phyloP scores from a whole-genome alignment of 2,888 invertebrate genomes.

The Polymixis lichenea region DNA sequence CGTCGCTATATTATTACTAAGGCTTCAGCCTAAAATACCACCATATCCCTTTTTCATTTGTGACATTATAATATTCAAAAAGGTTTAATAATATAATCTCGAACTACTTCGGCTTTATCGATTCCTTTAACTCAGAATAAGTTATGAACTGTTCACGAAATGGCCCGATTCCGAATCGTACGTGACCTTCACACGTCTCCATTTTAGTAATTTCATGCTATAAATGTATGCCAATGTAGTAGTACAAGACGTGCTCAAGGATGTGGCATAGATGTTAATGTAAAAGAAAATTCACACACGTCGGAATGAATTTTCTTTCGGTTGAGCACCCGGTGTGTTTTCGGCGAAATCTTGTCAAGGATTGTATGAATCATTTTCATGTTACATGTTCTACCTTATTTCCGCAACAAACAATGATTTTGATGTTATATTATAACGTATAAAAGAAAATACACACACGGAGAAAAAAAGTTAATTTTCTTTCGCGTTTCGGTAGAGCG shows the following conservation, averaged over 20 bases:
- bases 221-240: conserved; percentile 34
- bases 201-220: conserved; percentile 20
- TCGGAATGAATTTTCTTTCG: conserved; percentile 28
- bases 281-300: conserved; percentile 22
- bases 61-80: neutral
- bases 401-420: neutral
- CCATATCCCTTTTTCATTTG: neutral
- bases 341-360: conserved; percentile 5
- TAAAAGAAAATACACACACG: conserved; percentile 17
- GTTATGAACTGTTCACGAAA: conserved; percentile 25
- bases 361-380: conserved; percentile 7
- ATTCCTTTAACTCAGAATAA: conserved; percentile 32
- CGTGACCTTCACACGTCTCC: conserved; percentile 28
- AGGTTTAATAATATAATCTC: neutral
- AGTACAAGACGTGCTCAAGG: conserved; percentile 27
- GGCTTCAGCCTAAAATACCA: conserved; percentile 1
- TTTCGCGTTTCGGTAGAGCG: neutral
- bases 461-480: conserved; percentile 22
- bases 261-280: conserved; percentile 32
- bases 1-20: neutral
- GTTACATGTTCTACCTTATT: neutral
- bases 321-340: neutral
- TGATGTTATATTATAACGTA: neutral
- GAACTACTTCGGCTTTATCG: neutral
- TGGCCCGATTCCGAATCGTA: conserved; percentile 9